Conservation (phyloP, 2,888 invertebrate genomes). For the Drosophila tanythrix region DNA sequence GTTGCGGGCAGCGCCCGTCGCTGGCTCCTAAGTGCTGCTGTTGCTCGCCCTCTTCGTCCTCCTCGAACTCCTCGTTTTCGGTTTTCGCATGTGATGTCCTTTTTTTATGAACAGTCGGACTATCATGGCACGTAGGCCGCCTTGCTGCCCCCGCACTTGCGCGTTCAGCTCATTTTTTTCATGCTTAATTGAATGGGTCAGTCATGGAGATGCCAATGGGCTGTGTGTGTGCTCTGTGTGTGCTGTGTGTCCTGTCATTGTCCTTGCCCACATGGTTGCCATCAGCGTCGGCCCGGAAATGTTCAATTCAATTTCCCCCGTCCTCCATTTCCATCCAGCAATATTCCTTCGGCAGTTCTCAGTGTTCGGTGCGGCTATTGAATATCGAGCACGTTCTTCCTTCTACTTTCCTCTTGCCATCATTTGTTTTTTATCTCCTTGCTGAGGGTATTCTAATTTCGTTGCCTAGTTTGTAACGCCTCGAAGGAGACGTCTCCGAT, state of each 20-base stretch:
- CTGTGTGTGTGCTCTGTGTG: conserved; percentile 23
- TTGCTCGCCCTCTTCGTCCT: conserved; percentile 21
- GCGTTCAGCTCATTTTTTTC: conserved; percentile 69
- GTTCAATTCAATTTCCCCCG: conserved; percentile 74
- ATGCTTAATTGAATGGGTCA: conserved; percentile 85
- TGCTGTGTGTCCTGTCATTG: conserved; percentile 46
- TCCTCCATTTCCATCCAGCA: conserved; percentile 12
- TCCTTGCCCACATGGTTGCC: conserved; percentile 59
- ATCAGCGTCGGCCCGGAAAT: conserved; percentile 65
- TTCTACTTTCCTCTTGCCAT: not conserved
- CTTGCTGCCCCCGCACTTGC: conserved; percentile 5
- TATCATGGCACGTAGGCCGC: conserved; percentile 58
- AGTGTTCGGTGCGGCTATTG: conserved; percentile 66
- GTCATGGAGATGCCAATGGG: conserved; percentile 77
- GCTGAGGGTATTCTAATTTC: not conserved
- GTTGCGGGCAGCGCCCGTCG: conserved; percentile 75
- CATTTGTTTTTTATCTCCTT: not conserved
- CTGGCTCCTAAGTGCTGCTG: conserved; percentile 79
- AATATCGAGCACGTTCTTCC: conserved; percentile 73
- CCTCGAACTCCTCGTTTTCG: not conserved
- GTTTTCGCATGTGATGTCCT: conserved; percentile 66
- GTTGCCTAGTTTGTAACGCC: not conserved
- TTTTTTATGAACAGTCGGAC: conserved; percentile 42
- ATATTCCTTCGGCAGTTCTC: conserved; percentile 23
- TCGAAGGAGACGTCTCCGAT: not conserved